Base-by-base conservation (phyloP, 2,888 invertebrate species). In the Lissocephala sabroskyi region DNA sequence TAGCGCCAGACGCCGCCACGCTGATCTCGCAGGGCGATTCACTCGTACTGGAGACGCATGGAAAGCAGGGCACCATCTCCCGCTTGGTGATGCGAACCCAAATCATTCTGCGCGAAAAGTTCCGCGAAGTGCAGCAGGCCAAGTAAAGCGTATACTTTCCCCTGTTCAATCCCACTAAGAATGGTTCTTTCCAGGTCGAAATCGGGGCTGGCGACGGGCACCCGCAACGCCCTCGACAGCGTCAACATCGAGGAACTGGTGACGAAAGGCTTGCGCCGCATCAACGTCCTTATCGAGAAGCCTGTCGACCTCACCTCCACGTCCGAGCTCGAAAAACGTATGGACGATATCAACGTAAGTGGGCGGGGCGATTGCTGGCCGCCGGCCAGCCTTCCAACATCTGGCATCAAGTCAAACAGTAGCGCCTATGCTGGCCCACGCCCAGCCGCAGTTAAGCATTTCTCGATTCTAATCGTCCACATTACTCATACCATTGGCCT, bases 1-100 rank as follows among this genome's bases (percentile, higher is more conserved):
- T 92, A 56, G 92, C 92, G 9, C 91, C 92, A 1, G 92, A 91
- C 80, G 92, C 92, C 51, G 93, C 92, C 4, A 89, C 90, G 49
- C 85, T 92, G 26, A 92, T 93, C 59, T 92, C 92, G 13, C 89
- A 89, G 76, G 93, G 93, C 0, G 93, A 93, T 82, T 89, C 90
- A 49, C 85, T 93, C 35, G 90, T 92, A 18, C 88, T 92, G 81
- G 88, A 87, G 32, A 88, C 88, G n/a, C 92, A 92, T 81, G 85
- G 85, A 28, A 84, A 80, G 51, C 79, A 82, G 46, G 74, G 79
- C 26, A 77, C 76, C 53, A 65, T 85, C 5, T 84, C 85, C 1
- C 81, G 83, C 5, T 58, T 81, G 5, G 83, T 85, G 1, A 84
- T 85, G 82, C 73, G 78, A 41, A 82, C 82, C 5, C 85, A 85